Evolutionary conservation across 2,797 vertebrate genomes (phyloP).

Genomic region (Amblyraja radiata): DNA sequence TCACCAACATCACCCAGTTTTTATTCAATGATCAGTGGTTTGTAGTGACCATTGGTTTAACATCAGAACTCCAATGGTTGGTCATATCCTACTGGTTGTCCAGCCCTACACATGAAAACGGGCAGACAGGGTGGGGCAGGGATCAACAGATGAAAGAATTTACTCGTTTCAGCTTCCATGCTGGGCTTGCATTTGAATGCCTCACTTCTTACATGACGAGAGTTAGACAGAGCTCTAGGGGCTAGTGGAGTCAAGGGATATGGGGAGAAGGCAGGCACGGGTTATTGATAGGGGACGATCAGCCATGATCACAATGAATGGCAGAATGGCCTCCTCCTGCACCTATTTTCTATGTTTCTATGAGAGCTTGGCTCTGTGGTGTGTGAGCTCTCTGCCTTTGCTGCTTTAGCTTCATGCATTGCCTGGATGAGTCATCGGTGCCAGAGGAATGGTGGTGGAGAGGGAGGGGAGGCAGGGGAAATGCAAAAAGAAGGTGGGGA

Average conservation of each 20-base stretch:
- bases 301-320: no score
- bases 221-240: no score
- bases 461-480: not conserved
- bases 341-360: no score
- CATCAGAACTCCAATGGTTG: not conserved
- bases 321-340: no score
- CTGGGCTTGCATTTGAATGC: not conserved
- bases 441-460: not conserved
- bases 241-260: no score
- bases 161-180: not conserved
- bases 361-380: not conserved
- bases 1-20: no score
- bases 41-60: not conserved
- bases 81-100: not conserved
- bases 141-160: not conserved
- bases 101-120: not conserved
- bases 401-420: not conserved
- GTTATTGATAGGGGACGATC: no score
- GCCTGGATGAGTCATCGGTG: not conserved
- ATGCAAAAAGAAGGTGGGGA: not conserved
- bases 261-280: no score
- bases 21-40: not conserved
- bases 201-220: not conserved
- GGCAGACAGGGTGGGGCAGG: no score
- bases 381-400: not conserved